Evolutionary conservation across 2,113 vertebrate genomes (phyloP).

Genomic region (Arizona elegans): DNA sequence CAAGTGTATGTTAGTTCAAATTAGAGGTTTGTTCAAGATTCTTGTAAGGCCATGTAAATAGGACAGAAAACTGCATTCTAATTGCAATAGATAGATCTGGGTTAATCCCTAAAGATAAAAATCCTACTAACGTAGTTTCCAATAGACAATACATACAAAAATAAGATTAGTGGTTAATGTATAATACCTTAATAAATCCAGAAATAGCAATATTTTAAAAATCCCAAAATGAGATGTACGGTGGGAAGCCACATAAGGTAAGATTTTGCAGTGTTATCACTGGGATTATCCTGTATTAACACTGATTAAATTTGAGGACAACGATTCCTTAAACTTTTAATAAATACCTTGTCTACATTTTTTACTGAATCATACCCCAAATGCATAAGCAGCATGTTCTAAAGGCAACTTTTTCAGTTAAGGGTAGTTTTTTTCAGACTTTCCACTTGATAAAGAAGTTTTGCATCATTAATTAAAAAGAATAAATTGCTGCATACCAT

Average conservation of each 20-base stretch:
- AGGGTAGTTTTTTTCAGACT: background rate
- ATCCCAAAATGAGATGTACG: background rate
- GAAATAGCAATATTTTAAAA: background rate
- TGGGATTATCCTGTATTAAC: background rate
- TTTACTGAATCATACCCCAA: background rate
- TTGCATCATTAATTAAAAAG: background rate
- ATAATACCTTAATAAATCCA: background rate
- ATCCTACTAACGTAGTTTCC: background rate
- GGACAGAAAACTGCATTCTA: background rate
- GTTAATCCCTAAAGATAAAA: background rate
- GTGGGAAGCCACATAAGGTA: background rate
- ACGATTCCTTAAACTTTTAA: background rate
- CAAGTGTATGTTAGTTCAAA: background rate
- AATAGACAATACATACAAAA: background rate
- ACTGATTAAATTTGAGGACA: background rate
- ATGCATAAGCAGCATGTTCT: background rate
- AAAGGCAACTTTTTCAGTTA: background rate
- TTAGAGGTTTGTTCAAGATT: background rate
- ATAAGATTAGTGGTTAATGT: background rate
- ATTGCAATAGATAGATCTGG: background rate
- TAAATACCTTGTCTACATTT: background rate
- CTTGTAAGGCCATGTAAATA: background rate
- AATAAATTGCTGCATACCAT: background rate
- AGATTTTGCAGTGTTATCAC: background rate
- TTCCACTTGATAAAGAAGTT: background rate